Base-by-base conservation (phyloP, 2,888 invertebrate species). In the Lamellibrachia columna region DNA sequence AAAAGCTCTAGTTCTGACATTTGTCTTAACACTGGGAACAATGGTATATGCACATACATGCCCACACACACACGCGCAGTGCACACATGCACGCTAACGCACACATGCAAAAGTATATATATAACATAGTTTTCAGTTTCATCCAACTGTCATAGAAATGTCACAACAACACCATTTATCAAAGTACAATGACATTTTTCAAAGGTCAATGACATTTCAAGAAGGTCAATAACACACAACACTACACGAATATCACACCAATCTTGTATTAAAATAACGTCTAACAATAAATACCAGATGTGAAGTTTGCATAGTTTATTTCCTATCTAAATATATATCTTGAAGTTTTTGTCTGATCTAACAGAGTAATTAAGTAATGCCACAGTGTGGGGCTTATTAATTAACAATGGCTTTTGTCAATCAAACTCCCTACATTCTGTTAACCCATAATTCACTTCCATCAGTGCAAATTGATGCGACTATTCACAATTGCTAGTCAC, bases 281-380 rank as follows among this genome's bases (percentile, higher is more conserved):
- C 22, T n/a, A 75, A 22, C 75, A 75, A 22, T n/a, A 75, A 75
- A 75, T 75, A 75, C 22, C n/a, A n/a, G 75, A 75, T 75, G 75
- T n/a, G n/a, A 75, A 15, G 22, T 6, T 6, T 75, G 22, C 75
- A 4, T 22, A 75, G 75, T n/a, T 75, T 75, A 75, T 3, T 75
- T 75, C 75, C 75, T 15, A 22, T 75, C 22, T 22, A 22, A 75
- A 75, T 75, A 75, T 75, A 75, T 75, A 15, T 75, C 22, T 75
- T 22, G n/a, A 75, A 75, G 15, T 75, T 15, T 75, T 22, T 15
- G 75, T 75, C 22, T 22, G 75, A 75, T 75, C 75, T 75, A 22
- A 11, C 15, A 75, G 75, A 75, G 75, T 75, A 75, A 75, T 75
- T 75, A 75, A 75, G 75, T 75, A 75, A 75, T 75, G 75, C 75